Conservation (phyloP, 2,113 vertebrate species). For the Osmerus eperlanus region DNA sequence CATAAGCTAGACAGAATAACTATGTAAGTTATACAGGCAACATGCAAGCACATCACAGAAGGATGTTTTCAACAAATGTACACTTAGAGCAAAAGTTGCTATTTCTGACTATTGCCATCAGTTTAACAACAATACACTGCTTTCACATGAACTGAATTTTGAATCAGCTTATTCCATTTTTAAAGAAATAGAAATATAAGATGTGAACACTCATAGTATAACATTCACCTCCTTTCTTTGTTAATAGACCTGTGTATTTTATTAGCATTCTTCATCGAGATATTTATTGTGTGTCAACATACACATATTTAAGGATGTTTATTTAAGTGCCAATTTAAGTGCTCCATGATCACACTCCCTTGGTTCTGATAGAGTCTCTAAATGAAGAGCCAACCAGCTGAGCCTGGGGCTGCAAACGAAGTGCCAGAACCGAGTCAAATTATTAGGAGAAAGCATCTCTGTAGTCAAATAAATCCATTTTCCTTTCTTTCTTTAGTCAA, state of each 20-base stretch:
- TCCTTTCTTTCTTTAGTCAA: constrained; percentile 16
- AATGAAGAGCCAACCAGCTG: constrained; percentile 63
- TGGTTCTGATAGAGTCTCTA: constrained; percentile 38
- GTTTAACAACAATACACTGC: constrained; percentile 47
- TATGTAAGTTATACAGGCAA: constrained; percentile 61
- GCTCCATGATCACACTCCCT: constrained; percentile 49
- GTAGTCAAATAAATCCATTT: constrained; percentile 5
- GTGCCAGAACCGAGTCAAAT: constrained; percentile 39
- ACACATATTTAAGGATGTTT: constrained; percentile 24
- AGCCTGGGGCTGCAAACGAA: constrained; percentile 44
- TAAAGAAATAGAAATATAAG: constrained; percentile 54
- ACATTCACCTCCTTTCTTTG: constrained; percentile 40
- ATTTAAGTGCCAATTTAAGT: constrained; percentile 44
- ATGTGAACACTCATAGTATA: constrained; percentile 44
- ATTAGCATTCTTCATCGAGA: constrained; percentile 31
- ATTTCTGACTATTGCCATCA: constrained; percentile 56
- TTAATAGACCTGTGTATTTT: constrained; percentile 24
- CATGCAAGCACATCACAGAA: constrained; percentile 70
- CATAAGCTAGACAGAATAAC: constrained; percentile 62
- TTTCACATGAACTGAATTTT: constrained; percentile 46
- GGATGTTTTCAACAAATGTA: constrained; percentile 66
- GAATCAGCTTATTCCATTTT: constrained; percentile 67
- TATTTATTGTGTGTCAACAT: constrained; percentile 17
- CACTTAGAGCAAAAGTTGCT: constrained; percentile 62
- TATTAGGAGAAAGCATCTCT: constrained; percentile 1